Evolutionary conservation across 2,113 vertebrate genomes (phyloP).

Genomic region (Plectropomus leopardus): DNA sequence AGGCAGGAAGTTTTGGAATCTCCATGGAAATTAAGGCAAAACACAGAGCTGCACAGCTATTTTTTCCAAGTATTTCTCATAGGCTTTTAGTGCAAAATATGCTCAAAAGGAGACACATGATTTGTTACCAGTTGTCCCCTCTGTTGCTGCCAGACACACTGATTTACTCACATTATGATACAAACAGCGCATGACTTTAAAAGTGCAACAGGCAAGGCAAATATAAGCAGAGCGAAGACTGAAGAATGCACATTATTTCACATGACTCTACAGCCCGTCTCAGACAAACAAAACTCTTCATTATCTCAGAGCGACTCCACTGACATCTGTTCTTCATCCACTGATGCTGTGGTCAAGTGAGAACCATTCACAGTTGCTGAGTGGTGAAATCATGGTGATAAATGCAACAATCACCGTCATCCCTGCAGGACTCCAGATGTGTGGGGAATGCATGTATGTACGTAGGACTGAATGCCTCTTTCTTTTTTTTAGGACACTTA

Average conservation of each 20-base stretch:
- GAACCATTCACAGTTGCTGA: constrained; percentile 30
- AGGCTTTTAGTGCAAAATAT: constrained; percentile 57
- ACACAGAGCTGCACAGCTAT: constrained; percentile 76
- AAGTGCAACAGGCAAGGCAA: not conserved
- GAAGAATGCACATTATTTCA: constrained; percentile 18
- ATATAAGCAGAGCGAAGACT: not conserved
- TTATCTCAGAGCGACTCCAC: not conserved
- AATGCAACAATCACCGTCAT: constrained; percentile 43
- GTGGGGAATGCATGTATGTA: constrained; percentile 61
- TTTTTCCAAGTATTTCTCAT: constrained; percentile 76
- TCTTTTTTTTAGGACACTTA: constrained; percentile 17
- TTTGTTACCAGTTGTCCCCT: constrained; percentile 52
- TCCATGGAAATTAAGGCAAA: constrained; percentile 84
- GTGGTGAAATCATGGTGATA: constrained; percentile 59
- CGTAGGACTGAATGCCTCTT: constrained; percentile 10
- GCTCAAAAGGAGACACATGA: constrained; percentile 47
- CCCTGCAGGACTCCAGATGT: constrained; percentile 69
- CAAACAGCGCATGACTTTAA: constrained; percentile 8
- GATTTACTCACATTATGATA: constrained; percentile 33
- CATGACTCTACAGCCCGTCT: not conserved
- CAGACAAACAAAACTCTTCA: constrained; percentile 3
- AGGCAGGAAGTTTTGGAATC: constrained; percentile 87
- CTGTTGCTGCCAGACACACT: constrained; percentile 30
- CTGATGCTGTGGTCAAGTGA: constrained; percentile 21
- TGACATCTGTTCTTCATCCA: constrained; percentile 55